Evolutionary conservation across 2,797 vertebrate species (phyloP).

Genomic region (Notolepis coatsorum): DNA sequence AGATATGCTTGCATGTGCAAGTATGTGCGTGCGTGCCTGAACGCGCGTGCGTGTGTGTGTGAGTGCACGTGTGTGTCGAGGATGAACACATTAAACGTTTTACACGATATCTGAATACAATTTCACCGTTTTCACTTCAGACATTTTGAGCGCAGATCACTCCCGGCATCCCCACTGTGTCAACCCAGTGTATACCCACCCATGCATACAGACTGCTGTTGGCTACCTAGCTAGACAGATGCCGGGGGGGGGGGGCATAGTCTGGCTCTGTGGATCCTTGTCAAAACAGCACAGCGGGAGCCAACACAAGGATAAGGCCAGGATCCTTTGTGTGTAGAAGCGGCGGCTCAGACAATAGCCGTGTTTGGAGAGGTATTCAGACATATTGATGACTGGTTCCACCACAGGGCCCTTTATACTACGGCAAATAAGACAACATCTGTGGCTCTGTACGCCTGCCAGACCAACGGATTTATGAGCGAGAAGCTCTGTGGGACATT

Average conservation of each 20-base stretch:
- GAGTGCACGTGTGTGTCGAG: background rate
- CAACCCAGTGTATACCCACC: conserved; percentile 10
- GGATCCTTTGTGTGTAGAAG: conserved; percentile 29
- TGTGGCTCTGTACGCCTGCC: conserved; percentile 37
- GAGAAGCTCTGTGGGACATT: conserved; percentile 10
- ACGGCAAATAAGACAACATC: conserved; percentile 53
- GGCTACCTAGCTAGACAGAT: conserved; percentile 9
- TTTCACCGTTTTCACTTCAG: too few relatives aligned
- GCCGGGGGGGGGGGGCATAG: conserved; percentile 15
- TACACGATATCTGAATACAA: too few relatives aligned
- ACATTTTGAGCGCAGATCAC: background rate
- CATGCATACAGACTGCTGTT: conserved; percentile 12
- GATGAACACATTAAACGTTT: too few relatives aligned
- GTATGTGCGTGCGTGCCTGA: background rate
- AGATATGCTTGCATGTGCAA: background rate
- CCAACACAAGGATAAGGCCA: conserved; percentile 4
- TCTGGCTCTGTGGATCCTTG: conserved; percentile 1
- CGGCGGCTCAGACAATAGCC: conserved; percentile 46
- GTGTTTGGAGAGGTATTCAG: conserved; percentile 60
- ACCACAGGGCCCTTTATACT: conserved; percentile 37
- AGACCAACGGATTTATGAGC: conserved; percentile 16
- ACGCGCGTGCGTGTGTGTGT: background rate
- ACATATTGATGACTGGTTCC: conserved; percentile 51
- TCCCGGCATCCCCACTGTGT: background rate
- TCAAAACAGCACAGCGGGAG: conserved; percentile 22